A percentile compares a stretch with the other conserved stretches of the same genome.
Evolutionary conservation across 1,140 invertebrate species (phyloP).

Genomic region (Batillaria attramentaria): DNA sequence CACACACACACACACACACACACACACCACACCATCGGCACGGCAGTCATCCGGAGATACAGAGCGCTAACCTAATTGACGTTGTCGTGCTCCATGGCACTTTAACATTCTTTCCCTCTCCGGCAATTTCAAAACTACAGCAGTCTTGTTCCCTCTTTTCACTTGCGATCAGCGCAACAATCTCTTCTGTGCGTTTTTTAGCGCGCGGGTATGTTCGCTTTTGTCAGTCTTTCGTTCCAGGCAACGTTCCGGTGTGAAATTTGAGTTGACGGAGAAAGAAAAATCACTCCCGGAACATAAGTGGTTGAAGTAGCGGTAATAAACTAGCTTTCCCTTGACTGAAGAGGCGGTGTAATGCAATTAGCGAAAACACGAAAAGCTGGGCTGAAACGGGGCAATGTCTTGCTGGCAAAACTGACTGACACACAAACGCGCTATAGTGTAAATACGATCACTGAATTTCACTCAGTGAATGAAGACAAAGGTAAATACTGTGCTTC

Average conservation of each 20-base stretch:
- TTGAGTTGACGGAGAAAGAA: neutral
- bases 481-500: no score
- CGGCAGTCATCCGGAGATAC: no score
- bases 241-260: neutral
- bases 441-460: no score
- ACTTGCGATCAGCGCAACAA: neutral
- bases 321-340: neutral
- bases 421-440: no score
- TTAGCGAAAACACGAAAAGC: neutral
- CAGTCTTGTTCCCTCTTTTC: neutral
- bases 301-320: neutral
- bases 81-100: neutral
- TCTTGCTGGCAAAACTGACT: no score
- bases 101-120: constrained; percentile 1
- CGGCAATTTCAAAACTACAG: neutral
- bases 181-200: no score
- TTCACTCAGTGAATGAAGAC: no score
- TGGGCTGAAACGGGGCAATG: neutral
- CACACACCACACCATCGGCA: no score
- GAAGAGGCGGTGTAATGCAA: no score
- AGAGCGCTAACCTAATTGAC: neutral
- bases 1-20: no score
- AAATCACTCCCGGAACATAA: neutral
- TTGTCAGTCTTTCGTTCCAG: neutral
- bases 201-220: neutral